Evolutionary conservation across 2,113 vertebrate genomes (phyloP).

Genomic region (Propithecus coquereli): DNA sequence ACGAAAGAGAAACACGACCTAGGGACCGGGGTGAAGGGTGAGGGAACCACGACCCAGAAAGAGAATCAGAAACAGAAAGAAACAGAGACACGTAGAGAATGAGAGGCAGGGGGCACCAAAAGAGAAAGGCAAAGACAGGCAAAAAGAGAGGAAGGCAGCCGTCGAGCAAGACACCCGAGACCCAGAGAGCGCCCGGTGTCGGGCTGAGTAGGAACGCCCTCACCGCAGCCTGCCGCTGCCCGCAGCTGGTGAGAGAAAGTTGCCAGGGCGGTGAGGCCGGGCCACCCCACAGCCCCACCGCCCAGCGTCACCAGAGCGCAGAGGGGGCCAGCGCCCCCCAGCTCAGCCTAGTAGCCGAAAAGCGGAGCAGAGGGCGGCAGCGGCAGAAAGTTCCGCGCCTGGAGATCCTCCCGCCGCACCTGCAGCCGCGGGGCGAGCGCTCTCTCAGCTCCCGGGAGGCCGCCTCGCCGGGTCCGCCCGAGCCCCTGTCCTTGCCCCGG

Average conservation of each 20-base stretch:
- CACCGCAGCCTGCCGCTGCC: not conserved
- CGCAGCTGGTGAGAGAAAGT: conserved; percentile 51
- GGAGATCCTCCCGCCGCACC: not conserved
- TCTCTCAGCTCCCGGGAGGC: not conserved
- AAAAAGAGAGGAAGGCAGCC: not conserved
- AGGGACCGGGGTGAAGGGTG: not conserved
- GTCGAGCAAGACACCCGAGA: conserved; percentile 16
- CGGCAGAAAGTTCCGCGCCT: conserved; percentile 62
- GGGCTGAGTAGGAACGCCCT: not conserved
- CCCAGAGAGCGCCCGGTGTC: not conserved
- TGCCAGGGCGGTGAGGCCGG: not conserved
- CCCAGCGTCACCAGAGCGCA: not conserved
- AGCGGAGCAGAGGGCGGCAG: not conserved
- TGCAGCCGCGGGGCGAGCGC: not conserved
- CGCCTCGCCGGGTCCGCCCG: not conserved
- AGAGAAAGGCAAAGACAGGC: not conserved
- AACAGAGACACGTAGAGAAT: not conserved
- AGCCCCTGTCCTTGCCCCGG: not conserved
- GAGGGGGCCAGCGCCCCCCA: not conserved
- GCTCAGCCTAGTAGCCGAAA: not conserved
- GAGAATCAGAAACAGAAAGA: not conserved
- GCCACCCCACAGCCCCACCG: too few relatives aligned
- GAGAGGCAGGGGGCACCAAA: not conserved
- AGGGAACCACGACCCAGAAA: not conserved
- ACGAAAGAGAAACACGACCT: not conserved